Evolutionary conservation across 1,140 invertebrate genomes (phyloP), one percentile per base, ranked within the genome.

Genomic region (Aphelinus certus): DNA sequence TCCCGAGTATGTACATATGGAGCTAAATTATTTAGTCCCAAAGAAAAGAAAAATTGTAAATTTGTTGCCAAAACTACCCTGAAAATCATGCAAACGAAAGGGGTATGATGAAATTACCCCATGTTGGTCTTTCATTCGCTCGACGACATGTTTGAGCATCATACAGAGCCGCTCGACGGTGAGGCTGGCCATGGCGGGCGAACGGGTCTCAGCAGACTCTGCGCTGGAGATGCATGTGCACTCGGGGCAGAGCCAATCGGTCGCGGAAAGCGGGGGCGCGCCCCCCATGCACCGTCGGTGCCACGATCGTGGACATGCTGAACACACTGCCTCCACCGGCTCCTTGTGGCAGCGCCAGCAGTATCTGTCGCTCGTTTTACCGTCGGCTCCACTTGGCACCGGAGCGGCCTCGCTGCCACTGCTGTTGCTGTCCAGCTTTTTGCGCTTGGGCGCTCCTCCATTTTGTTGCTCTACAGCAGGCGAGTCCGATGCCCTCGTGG

Each of bases 301-400:
- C 87, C 92, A 97, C 1, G 93, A 92, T 7, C 96, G 89, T n/a
- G 95, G 94, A 86, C 96, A 98, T 47, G 93, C 92, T 75, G 92
- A 93, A 84, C 96, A 97, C 42, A 90, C 87, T 81, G 92, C 87
- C 72, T 91, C 90, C 1, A 86, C 83, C 0, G 91, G 91, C 66
- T 93, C 91, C 77, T 91, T 91, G 75, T 95, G 93, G 83, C 96
- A 98, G 61, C 93, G 88, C 96, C 96, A 98, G 84, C 96, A 98
- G 82, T 93, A 97, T 60, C 90, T 90, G 86, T 98, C 96, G 78
- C 87, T 89, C 3, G 3, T 81, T 53, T 53, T 26, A 26, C 26
- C 26, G 26, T 53, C 51, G 9, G 9, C 51, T 53, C 51, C 9
- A 6, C 51, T 53, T 53, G 4, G 51, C 9, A 53, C 51, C 9